phyloP scores from a whole-genome alignment of 2,113 vertebrate genomes.

The Azemiops feae region DNA sequence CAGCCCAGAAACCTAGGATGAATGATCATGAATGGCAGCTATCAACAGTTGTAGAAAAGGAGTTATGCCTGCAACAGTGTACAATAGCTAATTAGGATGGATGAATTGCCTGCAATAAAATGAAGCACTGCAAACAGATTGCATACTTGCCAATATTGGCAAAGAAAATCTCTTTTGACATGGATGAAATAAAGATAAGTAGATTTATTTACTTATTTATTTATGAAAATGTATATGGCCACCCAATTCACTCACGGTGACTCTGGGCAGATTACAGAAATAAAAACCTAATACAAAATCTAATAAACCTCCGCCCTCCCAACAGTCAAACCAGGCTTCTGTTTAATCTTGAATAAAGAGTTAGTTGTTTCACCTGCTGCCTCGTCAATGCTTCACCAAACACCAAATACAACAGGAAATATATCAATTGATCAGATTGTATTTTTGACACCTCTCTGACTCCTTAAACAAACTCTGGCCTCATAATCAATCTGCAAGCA shows the following conservation, averaged over 20 bases:
- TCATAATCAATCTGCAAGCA: not conserved
- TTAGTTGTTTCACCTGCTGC: no score
- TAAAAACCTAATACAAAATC: not conserved
- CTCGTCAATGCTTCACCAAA: no score
- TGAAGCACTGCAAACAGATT: not conserved
- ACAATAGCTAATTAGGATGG: not conserved
- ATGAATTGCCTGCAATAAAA: not conserved
- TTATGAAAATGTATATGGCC: not conserved
- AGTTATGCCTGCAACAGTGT: not conserved
- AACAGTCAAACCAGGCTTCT: no score
- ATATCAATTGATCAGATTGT: not conserved
- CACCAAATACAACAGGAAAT: no score
- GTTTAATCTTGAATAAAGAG: no score
- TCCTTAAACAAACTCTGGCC: not conserved
- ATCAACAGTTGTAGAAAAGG: not conserved
- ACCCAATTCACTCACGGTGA: not conserved
- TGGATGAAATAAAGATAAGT: not conserved
- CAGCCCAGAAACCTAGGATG: not conserved
- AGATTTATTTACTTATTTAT: not conserved
- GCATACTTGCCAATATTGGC: not conserved
- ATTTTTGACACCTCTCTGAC: not conserved
- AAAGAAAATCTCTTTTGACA: not conserved
- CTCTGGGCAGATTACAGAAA: not conserved
- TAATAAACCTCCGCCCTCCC: not conserved
- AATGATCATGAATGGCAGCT: not conserved